These are phyloP conservation scores for Aphidius colemani DNA, from an alignment of 2,888 invertebrate species.

Conservation along the genomic window DNA sequence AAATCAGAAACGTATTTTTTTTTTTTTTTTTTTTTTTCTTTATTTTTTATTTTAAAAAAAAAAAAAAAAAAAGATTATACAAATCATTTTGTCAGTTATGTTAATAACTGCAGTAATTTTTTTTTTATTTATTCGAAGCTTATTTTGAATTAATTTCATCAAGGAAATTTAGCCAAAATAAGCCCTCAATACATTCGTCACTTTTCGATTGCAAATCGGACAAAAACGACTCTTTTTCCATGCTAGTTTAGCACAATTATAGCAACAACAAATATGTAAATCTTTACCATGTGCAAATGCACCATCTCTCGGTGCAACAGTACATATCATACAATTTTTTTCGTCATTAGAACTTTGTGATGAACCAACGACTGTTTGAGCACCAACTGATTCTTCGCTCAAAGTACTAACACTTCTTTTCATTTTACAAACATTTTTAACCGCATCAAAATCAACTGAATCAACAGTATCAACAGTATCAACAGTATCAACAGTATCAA, in stretches of 20 bases:
- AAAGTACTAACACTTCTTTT: not conserved
- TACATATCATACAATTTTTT: conserved; percentile 68
- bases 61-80: not conserved
- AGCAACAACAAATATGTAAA: conserved; percentile 74
- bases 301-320: conserved; percentile 68
- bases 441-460: not conserved
- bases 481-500: conserved; percentile 1
- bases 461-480: not conserved
- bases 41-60: no score
- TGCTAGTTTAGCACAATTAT: conserved; percentile 70
- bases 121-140: no score
- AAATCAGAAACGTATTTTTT: not conserved
- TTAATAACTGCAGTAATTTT: not conserved
- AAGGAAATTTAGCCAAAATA: conserved; percentile 56
- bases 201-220: conserved; percentile 72
- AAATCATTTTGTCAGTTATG: no score
- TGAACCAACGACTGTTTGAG: not conserved
- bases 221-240: conserved; percentile 70
- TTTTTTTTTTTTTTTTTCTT: not conserved
- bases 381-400: conserved; percentile 27
- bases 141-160: no score
- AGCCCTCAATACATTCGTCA: conserved; percentile 69
- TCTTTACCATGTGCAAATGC: conserved; percentile 71
- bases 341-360: conserved; percentile 9
- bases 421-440: not conserved